Conservation (phyloP, 2,888 invertebrate genomes). For the Norana najaformis region DNA sequence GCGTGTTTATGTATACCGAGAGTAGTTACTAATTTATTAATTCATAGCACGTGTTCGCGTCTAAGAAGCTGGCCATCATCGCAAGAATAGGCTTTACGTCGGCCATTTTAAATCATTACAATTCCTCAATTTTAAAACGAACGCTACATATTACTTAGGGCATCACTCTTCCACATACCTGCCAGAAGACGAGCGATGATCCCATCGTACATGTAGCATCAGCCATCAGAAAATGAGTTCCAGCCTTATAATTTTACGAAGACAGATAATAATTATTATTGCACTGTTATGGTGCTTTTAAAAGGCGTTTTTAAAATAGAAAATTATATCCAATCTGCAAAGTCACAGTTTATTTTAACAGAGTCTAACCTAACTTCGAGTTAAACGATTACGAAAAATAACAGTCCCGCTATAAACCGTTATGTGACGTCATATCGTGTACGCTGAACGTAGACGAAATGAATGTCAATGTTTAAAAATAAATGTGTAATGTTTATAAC, state of each 20-base stretch:
- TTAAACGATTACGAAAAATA: too few species aligned
- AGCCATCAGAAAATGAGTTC: slow-evolving; percentile 51
- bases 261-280: slow-evolving; percentile 13
- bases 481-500: too few species aligned
- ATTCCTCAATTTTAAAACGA: background rate
- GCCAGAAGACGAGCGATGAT: slow-evolving; percentile 91
- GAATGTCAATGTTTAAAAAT: too few species aligned
- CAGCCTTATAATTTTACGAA: too few species aligned
- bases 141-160: background rate
- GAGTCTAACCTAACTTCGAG: too few species aligned
- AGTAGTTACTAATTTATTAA: background rate
- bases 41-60: background rate
- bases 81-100: background rate
- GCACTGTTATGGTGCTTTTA: background rate
- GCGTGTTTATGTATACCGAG: background rate
- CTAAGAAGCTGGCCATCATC: background rate
- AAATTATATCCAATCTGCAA: background rate
- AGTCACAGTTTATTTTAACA: background rate
- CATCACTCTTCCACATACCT: slow-evolving; percentile 71
- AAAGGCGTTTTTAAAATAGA: background rate
- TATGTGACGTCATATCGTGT: too few species aligned
- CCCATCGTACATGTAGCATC: slow-evolving; percentile 93
- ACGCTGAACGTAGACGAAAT: too few species aligned
- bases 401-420: too few species aligned
- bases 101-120: background rate